Conservation (phyloP, 30 jellyfish, hydroid and myxozoan species). For the Aurelia aurita complex sp. Pacific region DNA sequence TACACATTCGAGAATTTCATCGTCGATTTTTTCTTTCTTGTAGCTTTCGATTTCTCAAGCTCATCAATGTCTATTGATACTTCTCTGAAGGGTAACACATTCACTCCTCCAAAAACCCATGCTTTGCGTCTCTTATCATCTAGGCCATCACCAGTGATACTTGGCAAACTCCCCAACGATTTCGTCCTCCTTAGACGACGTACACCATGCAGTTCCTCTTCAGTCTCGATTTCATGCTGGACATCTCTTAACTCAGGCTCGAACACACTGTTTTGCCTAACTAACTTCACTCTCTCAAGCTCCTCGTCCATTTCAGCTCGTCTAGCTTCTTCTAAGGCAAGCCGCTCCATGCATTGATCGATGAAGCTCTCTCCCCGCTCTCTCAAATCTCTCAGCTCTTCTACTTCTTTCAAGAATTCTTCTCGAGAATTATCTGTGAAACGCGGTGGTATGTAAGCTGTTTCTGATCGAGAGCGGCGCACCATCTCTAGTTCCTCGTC, state of each 20-base stretch:
- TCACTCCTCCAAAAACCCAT: constrained; percentile 69
- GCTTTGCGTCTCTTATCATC: constrained; percentile 13
- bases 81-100: constrained; percentile 47
- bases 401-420: neutral
- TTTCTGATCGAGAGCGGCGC: constrained; percentile 3
- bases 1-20: neutral
- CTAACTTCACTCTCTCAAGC: neutral
- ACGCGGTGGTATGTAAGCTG: constrained; percentile 11
- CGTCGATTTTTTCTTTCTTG: neutral
- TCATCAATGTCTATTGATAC: constrained; percentile 14
- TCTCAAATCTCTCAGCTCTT: constrained; percentile 1
- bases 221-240: neutral
- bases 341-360: constrained; percentile 16
- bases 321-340: neutral
- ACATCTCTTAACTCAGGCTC: neutral
- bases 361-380: constrained; percentile 1
- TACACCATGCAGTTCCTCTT: constrained; percentile 13
- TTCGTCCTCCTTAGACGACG: constrained; percentile 19
- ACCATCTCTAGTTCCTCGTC: constrained; percentile 13
- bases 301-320: constrained; percentile 9
- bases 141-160: constrained; percentile 1
- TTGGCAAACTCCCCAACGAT: constrained; percentile 35
- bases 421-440: neutral
- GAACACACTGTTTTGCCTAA: constrained; percentile 1
- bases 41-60: neutral